phyloP scores from a whole-genome alignment of 2,797 vertebrate species.

The Tachyglossus aculeatus region DNA sequence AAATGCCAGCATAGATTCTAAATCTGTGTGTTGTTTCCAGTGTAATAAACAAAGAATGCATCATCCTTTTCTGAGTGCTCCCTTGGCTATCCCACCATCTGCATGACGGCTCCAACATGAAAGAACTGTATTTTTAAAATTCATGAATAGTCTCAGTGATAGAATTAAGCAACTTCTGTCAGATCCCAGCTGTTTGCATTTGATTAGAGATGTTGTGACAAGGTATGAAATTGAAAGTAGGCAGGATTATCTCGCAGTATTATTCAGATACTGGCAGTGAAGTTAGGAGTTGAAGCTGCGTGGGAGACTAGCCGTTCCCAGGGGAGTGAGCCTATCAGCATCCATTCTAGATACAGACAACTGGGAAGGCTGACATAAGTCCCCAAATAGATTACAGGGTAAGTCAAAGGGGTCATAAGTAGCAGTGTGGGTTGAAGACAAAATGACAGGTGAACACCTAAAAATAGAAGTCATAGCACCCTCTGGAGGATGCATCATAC shows the following conservation, averaged over 20 bases:
- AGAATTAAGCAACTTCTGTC: not conserved
- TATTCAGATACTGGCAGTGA: not conserved
- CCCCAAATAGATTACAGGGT: too few relatives aligned
- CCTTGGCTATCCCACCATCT: not conserved
- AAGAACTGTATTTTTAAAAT: not conserved
- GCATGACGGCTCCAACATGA: not conserved
- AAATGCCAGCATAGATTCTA: not conserved
- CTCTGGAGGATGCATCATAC: too few relatives aligned
- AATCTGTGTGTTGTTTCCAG: not conserved
- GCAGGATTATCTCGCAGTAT: not conserved
- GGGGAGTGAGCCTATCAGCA: not conserved
- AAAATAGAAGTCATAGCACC: too few relatives aligned
- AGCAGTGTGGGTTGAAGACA: too few relatives aligned
- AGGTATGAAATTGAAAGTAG: not conserved
- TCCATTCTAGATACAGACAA: too few relatives aligned
- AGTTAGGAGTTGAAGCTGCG: not conserved
- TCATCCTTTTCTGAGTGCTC: not conserved
- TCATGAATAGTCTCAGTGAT: not conserved
- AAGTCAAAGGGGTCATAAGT: too few relatives aligned
- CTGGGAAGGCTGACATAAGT: too few relatives aligned
- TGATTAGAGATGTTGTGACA: not conserved
- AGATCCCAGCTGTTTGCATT: not conserved
- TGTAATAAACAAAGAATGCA: not conserved
- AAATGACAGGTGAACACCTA: too few relatives aligned
- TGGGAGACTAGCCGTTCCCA: not conserved